phyloP scores from a whole-genome alignment of 2,797 vertebrate species.

The Rhadinocentrus ornatus region DNA sequence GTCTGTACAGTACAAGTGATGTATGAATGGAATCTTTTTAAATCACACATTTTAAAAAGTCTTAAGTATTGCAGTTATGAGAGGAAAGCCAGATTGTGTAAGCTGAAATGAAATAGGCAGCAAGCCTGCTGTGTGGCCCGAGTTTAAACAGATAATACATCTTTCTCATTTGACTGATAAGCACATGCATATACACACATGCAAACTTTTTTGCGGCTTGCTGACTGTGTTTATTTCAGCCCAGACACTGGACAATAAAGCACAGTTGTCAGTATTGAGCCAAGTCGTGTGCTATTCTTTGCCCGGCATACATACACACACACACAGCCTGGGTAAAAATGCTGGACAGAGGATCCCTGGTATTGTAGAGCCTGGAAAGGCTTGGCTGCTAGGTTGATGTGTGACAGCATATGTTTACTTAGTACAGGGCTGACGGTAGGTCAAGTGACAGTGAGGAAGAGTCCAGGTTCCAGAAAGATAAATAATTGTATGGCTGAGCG shows the following conservation, averaged over 20 bases:
- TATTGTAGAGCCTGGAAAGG: conserved; percentile 68
- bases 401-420: conserved; percentile 76
- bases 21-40: conserved; percentile 44
- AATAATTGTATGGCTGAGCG: conserved; percentile 74
- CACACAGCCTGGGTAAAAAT: conserved; percentile 40
- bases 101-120: conserved; percentile 57
- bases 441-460: conserved; percentile 80
- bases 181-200: conserved; percentile 41
- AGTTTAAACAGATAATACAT: conserved; percentile 80
- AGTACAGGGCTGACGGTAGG: conserved; percentile 69
- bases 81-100: conserved; percentile 59
- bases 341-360: conserved; percentile 65
- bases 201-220: conserved; percentile 58
- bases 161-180: conserved; percentile 71
- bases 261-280: conserved; percentile 59
- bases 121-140: conserved; percentile 75
- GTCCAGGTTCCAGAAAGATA: conserved; percentile 71
- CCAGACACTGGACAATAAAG: conserved; percentile 69
- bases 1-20: conserved; percentile 8
- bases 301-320: conserved; percentile 51
- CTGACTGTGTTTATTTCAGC: conserved; percentile 76
- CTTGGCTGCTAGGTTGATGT: conserved; percentile 66
- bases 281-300: conserved; percentile 50
- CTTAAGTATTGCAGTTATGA: conserved; percentile 67
- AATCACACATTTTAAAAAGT: conserved; percentile 48